phyloP scores from a whole-genome alignment of 1,140 invertebrate species.

The Monomorium pharaonis region DNA sequence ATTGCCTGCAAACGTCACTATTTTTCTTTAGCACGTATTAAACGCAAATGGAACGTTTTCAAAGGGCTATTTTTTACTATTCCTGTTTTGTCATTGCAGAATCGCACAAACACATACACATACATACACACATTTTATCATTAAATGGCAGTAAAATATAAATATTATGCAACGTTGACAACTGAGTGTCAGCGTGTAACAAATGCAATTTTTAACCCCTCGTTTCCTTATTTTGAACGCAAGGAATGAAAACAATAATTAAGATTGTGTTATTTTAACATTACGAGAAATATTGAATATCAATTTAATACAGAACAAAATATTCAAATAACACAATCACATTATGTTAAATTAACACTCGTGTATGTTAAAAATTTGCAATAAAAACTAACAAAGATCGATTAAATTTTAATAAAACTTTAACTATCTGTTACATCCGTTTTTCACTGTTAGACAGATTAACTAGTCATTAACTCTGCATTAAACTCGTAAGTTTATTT shows the following conservation, averaged over 20 bases:
- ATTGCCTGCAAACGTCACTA: conserved; percentile 6
- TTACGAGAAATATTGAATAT: too few species aligned
- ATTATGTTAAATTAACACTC: too few species aligned
- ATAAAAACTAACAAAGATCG: too few species aligned
- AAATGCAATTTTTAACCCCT: conserved; percentile 29
- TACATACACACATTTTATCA: conserved; percentile 14
- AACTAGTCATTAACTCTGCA: too few species aligned
- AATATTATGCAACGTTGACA: conserved; percentile 61
- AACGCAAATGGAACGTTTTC: not conserved
- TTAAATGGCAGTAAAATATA: conserved; percentile 67
- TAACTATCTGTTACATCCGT: too few species aligned
- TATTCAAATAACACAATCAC: too few species aligned
- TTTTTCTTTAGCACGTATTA: not conserved
- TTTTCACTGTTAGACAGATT: too few species aligned
- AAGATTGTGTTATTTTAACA: not conserved
- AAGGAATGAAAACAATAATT: not conserved
- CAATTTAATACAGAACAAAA: too few species aligned
- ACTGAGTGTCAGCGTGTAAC: conserved; percentile 50
- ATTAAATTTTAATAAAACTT: too few species aligned
- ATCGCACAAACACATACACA: not conserved
- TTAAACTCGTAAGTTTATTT: too few species aligned
- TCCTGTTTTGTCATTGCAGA: not conserved
- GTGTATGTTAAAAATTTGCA: too few species aligned
- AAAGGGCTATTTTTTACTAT: not conserved
- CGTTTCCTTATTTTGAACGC: conserved; percentile 21